Evolutionary conservation across 2,113 vertebrate genomes (phyloP), one percentile per base, ranked within the genome.

Genomic region (Lagopus leucura): DNA sequence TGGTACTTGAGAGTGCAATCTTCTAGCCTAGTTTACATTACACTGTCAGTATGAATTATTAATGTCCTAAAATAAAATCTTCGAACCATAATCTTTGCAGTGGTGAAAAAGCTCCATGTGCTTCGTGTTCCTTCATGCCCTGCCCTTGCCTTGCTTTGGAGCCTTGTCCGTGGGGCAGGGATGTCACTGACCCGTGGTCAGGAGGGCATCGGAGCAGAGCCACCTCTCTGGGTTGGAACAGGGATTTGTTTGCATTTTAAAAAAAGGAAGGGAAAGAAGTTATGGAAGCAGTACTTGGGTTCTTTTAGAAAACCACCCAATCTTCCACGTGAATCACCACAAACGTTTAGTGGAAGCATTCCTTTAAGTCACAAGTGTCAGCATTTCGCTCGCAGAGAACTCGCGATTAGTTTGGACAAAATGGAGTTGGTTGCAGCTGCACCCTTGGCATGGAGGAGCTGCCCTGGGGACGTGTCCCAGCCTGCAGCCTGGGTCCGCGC

Each of bases 1-100:
- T 94, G 92, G 92, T 93, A 93, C 90, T 95, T 93, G 96, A 96
- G 92, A 96, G 86, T 60, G 90, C 74, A 94, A 92, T 96, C 92
- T 83, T 93, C 90, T 94, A 94, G 81, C 93, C 92, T 92, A 96
- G 93, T 95, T 96, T 96, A 96, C 77, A 81, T 96, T 96, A 95
- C 92, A 93, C 86, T 86, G 95, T 96, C 83, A 92, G 69, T 78
- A 92, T 95, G 92, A 96, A 96, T 96, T 93, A 96, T 96, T 96
- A 90, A 94, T 74, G 61, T 61, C 86, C 82, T 95, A 96, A 96
- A 96, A 96, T 94, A 92, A 96, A 95, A 95, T 96, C 94, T 95
- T 94, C 90, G 90, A 96, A 67, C 90, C 6, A 66, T 93, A 90
- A 94, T 96, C 93, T 96, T 88, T 82, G 64, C 75, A 45, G 74